Evolutionary conservation across 2,797 vertebrate genomes (phyloP).

Genomic region (Hapalemur alaotrensis): DNA sequence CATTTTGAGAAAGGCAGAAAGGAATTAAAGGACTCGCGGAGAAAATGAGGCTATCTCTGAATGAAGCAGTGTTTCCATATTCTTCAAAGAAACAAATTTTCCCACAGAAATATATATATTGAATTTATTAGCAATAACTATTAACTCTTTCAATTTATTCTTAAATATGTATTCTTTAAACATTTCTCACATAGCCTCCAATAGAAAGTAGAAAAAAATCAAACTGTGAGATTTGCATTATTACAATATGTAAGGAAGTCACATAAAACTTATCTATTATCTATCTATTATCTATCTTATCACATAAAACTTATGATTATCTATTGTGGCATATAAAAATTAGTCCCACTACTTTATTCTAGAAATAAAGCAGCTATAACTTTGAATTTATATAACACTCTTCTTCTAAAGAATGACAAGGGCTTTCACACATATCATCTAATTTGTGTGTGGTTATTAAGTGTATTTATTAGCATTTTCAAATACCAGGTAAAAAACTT

Average conservation of each 20-base stretch:
- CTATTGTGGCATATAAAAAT: neutral
- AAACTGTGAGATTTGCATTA: neutral
- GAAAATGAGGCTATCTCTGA: neutral
- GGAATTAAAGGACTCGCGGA: neutral
- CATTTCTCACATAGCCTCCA: neutral
- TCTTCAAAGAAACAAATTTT: neutral
- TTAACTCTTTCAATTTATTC: neutral
- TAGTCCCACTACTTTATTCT: neutral
- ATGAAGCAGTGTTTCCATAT: neutral
- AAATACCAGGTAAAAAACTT: neutral
- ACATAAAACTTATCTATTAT: neutral
- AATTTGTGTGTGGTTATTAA: neutral
- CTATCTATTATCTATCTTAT: too few relatives aligned
- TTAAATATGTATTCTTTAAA: conserved; percentile 26
- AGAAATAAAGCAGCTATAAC: neutral
- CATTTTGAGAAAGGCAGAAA: conserved; percentile 10
- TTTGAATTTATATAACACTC: neutral
- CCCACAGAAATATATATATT: neutral
- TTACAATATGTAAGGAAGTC: neutral
- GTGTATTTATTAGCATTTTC: neutral
- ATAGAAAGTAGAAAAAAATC: neutral
- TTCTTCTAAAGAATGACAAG: conserved; percentile 8
- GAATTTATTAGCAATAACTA: neutral
- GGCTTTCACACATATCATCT: neutral
- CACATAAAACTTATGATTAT: neutral